Conservation (phyloP, 1,140 invertebrate species). For the Zeugodacus cucurbitae region DNA sequence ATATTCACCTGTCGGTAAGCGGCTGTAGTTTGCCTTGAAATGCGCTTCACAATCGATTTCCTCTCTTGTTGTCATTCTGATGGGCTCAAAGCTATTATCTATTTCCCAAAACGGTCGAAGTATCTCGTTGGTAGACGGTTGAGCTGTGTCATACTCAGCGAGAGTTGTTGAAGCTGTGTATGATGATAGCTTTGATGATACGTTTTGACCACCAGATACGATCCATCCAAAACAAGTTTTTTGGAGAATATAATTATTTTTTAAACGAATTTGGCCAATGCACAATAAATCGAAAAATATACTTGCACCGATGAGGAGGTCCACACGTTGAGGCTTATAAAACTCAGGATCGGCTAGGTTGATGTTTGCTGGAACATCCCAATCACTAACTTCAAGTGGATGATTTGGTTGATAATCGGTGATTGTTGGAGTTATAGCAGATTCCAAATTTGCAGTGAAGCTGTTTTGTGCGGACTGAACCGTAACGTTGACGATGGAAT, state of each 20-base stretch:
- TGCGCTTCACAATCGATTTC: constrained; percentile 9
- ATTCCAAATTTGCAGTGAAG: constrained; percentile 42
- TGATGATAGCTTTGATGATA: neutral
- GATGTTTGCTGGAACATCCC: neutral
- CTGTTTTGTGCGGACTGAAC: neutral
- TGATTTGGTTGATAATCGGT: neutral
- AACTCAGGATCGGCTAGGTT: neutral
- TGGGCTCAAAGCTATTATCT: neutral
- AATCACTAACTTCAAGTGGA: neutral
- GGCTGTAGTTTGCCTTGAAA: neutral
- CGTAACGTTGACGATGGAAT: neutral
- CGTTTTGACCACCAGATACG: neutral
- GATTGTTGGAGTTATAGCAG: neutral
- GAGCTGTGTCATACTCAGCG: neutral
- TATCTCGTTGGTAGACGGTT: neutral
- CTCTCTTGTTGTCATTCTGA: neutral
- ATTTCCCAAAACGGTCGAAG: neutral
- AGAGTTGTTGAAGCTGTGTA: neutral
- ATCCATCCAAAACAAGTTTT: constrained; percentile 42
- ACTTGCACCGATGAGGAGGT: neutral
- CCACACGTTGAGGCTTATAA: neutral
- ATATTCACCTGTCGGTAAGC: neutral
- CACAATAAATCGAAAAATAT: neutral
- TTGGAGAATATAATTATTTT: neutral
- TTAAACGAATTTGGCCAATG: neutral